Conservation (phyloP, 1,140 invertebrate genomes). For the Monomorium pharaonis region DNA sequence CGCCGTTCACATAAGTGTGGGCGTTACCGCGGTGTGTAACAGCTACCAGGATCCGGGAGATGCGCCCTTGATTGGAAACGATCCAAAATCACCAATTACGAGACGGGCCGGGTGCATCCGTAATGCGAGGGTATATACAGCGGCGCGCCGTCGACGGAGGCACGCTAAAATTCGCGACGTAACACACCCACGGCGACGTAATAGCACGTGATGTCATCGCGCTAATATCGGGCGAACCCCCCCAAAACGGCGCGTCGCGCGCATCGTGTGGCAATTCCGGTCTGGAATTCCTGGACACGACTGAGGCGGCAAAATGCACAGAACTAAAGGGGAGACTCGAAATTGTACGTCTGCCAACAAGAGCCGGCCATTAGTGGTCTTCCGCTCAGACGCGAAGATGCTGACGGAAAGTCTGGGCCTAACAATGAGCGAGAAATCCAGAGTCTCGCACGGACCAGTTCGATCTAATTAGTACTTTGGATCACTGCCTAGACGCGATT, state of each 20-base stretch:
- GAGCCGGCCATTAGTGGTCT: conserved; percentile 48
- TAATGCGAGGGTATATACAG: conserved; percentile 22
- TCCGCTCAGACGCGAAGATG: conserved; percentile 43
- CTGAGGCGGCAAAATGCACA: conserved; percentile 42
- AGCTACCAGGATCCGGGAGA: conserved; percentile 26
- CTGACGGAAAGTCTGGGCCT: conserved; percentile 53
- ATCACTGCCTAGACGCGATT: conserved; percentile 19
- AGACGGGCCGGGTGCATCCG: conserved; percentile 19
- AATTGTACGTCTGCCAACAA: conserved; percentile 56
- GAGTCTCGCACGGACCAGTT: conserved; percentile 24
- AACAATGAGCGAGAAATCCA: conserved; percentile 37
- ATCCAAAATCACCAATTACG: conserved; percentile 55
- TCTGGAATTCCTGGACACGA: background rate
- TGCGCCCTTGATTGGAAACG: conserved; percentile 49
- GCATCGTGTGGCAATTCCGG: background rate
- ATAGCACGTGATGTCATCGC: conserved; percentile 75
- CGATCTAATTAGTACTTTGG: conserved; percentile 57
- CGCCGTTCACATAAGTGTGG: conserved; percentile 12
- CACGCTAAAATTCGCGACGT: conserved; percentile 67
- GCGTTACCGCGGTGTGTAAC: background rate
- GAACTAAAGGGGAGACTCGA: conserved; percentile 18
- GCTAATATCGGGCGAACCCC: conserved; percentile 70
- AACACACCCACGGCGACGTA: conserved; percentile 46
- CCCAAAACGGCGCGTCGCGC: conserved; percentile 9
- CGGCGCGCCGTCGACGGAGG: conserved; percentile 16